Percentiles rank a stretch among this genome's conserved stretches.
These are phyloP conservation scores for Drosophila cognata DNA, from an alignment of 2,888 invertebrate species.

Conservation along the genomic window DNA sequence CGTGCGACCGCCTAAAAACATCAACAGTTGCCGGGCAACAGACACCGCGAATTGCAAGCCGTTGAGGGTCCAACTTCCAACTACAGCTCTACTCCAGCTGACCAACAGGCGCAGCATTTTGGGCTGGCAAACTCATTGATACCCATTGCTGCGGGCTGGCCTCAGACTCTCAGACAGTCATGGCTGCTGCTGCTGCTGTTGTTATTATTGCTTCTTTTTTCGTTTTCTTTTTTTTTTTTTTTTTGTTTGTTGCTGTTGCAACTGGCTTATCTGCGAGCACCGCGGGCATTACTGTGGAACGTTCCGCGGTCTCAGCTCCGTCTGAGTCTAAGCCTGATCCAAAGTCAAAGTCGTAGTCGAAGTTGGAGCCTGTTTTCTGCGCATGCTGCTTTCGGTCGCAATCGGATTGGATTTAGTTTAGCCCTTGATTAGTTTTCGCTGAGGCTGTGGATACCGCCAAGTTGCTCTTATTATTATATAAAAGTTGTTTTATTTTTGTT, in stretches of 20 bases:
- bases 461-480: conserved; percentile 77
- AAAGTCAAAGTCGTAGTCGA: conserved; percentile 13
- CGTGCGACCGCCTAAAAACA: conserved; percentile 82
- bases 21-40: conserved; percentile 79
- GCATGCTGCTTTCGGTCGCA: conserved; percentile 71
- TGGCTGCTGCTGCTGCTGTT: conserved; percentile 48
- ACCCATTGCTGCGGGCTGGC: conserved; percentile 68
- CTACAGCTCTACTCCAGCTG: conserved; percentile 34
- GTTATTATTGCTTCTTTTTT: conserved; percentile 27
- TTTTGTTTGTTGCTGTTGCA: conserved; percentile 37
- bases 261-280: conserved; percentile 62
- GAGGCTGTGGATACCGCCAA: conserved; percentile 69
- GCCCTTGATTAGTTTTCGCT: conserved; percentile 85
- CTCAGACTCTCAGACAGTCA: conserved; percentile 51
- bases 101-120: conserved; percentile 67
- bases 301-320: conserved; percentile 21
- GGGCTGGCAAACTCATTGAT: conserved; percentile 74
- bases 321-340: conserved; percentile 26
- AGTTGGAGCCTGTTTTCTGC: conserved; percentile 42
- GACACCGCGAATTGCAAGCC: conserved; percentile 55
- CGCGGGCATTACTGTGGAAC: conserved; percentile 55
- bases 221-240: neutral
- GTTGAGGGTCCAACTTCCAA: conserved; percentile 35
- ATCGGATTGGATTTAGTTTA: conserved; percentile 83
- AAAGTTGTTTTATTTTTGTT: conserved; percentile 53